phyloP scores from a whole-genome alignment of 2,113 vertebrate genomes.

The Vicugna pacos region DNA sequence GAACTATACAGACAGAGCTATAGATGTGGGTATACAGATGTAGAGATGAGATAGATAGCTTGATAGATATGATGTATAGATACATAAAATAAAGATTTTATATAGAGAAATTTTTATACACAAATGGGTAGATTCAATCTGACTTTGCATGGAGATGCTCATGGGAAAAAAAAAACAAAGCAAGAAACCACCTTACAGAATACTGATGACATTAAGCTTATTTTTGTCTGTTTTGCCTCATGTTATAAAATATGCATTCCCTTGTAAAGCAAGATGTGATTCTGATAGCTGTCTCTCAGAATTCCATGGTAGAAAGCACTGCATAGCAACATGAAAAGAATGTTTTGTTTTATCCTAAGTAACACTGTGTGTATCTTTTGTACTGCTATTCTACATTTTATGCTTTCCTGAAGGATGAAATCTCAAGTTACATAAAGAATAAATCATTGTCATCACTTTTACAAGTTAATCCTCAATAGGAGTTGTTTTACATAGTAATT shows the following conservation, averaged over 20 bases:
- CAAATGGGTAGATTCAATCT: not conserved
- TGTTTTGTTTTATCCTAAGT: not conserved
- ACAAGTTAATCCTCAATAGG: not conserved
- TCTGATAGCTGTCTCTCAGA: not conserved
- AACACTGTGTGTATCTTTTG: not conserved
- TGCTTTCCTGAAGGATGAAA: constrained; percentile 14
- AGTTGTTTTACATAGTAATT: constrained; percentile 20
- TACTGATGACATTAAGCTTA: not conserved
- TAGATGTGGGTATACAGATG: not conserved
- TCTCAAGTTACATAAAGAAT: not conserved
- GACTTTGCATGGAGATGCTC: not conserved
- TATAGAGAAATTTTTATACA: not conserved
- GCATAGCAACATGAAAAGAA: not conserved
- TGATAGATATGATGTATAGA: not conserved
- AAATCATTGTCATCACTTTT: not conserved
- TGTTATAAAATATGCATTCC: not conserved
- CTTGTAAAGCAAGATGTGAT: constrained; percentile 11
- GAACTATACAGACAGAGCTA: not conserved
- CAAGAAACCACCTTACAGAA: not conserved
- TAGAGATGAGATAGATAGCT: not conserved
- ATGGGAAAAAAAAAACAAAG: constrained; percentile 25
- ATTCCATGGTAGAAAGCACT: not conserved
- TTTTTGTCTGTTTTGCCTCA: not conserved
- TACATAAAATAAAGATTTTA: not conserved
- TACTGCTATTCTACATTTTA: not conserved